Conservation (phyloP, 2,888 invertebrate species). For the Tenodera sinensis region DNA sequence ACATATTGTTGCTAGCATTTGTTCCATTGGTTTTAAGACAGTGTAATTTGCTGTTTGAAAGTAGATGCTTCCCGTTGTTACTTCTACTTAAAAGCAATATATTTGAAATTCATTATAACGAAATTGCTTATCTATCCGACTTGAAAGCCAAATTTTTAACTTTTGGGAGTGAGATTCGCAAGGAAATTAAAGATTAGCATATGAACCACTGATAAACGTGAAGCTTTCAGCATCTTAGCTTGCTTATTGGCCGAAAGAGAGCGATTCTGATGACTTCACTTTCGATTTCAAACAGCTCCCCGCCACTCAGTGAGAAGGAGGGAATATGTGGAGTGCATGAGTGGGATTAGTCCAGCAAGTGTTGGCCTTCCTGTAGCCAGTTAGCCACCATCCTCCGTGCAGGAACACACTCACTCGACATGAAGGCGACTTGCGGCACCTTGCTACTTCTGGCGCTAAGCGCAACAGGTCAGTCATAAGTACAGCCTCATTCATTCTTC, state of each 20-base stretch:
- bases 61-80: too few species aligned
- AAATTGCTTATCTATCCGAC: too few species aligned
- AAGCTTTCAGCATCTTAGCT: background rate
- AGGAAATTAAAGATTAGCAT: too few species aligned
- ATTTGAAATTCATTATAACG: too few species aligned
- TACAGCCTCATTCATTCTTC: too few species aligned
- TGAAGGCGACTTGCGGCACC: background rate
- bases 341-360: background rate
- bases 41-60: too few species aligned
- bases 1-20: too few species aligned
- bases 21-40: too few species aligned
- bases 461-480: background rate
- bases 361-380: background rate
- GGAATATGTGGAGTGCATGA: background rate
- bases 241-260: background rate
- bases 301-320: background rate
- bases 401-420: background rate
- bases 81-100: too few species aligned
- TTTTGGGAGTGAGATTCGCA: too few species aligned
- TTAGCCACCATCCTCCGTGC: background rate
- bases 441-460: background rate
- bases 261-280: background rate
- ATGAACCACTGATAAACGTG: too few species aligned
- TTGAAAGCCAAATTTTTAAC: too few species aligned
- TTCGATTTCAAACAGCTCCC: background rate